A percentile compares a stretch with the other conserved stretches of the same genome.
phyloP scores from a whole-genome alignment of 2,797 vertebrate species.

The Cirrhinus mrigala region DNA sequence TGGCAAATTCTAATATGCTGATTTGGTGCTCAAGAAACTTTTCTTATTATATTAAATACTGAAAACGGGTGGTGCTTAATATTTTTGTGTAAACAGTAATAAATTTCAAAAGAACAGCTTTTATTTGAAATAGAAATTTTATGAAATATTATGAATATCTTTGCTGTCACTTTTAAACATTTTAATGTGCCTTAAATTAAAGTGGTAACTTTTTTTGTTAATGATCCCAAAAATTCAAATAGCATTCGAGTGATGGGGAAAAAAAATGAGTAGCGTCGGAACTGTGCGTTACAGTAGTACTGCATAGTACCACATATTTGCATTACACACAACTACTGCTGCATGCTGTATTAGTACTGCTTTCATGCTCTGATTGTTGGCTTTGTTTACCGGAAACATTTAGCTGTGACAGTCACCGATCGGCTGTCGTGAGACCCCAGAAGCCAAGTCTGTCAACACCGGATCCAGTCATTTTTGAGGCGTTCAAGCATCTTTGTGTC shows the following conservation, averaged over 20 bases:
- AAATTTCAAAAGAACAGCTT: neutral
- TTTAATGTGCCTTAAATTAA: neutral
- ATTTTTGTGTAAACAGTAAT: neutral
- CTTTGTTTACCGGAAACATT: neutral
- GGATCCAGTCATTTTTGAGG: constrained; percentile 54
- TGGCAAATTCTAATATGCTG: neutral
- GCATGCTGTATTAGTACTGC: neutral
- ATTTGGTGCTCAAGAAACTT: neutral
- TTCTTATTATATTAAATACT: neutral
- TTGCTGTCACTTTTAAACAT: neutral
- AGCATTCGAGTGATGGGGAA: too few relatives aligned
- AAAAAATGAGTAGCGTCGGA: neutral
- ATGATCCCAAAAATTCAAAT: neutral
- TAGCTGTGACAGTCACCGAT: neutral
- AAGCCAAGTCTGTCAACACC: constrained; percentile 54
- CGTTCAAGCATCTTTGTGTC: constrained; percentile 26
- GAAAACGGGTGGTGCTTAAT: neutral
- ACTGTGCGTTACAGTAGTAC: neutral
- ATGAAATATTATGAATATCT: neutral
- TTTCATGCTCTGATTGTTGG: neutral
- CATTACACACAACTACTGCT: neutral
- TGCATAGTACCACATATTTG: neutral
- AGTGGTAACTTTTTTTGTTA: neutral
- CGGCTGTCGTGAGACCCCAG: constrained; percentile 1
- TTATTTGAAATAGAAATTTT: neutral